These are phyloP conservation scores for Oryzias melastigma DNA, from an alignment of 2,113 vertebrate species.

Conservation along the genomic window DNA sequence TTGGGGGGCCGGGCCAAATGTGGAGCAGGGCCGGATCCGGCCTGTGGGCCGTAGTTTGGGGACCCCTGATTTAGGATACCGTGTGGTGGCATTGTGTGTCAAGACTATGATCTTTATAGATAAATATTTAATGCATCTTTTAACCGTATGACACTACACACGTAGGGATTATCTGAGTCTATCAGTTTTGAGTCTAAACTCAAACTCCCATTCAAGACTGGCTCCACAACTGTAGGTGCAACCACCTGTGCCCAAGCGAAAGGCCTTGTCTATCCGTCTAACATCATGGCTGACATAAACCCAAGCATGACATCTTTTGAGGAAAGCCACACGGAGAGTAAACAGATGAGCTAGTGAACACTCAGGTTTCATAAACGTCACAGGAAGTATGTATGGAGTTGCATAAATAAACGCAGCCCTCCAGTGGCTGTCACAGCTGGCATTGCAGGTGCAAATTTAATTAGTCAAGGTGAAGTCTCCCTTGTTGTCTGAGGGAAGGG, in stretches of 20 bases:
- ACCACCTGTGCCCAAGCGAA: conserved; percentile 9
- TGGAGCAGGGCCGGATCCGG: too few relatives aligned
- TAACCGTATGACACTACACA: neutral
- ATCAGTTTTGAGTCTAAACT: too few relatives aligned
- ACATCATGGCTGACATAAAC: conserved; percentile 22
- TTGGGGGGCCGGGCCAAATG: too few relatives aligned
- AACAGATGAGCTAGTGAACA: conserved; percentile 48
- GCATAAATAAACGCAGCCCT: conserved; percentile 77
- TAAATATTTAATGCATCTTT: neutral
- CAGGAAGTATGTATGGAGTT: conserved; percentile 71
- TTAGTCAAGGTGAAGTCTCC: conserved; percentile 89
- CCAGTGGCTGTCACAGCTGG: conserved; percentile 85
- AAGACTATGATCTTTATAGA: too few relatives aligned
- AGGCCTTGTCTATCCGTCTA: conserved; percentile 4
- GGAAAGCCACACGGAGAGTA: conserved; percentile 35
- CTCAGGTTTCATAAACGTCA: conserved; percentile 65
- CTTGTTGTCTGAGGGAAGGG: conserved; percentile 79
- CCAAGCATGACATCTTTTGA: conserved; percentile 33
- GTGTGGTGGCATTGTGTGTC: too few relatives aligned
- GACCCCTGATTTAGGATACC: too few relatives aligned
- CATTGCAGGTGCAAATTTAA: conserved; percentile 94
- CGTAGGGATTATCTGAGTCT: neutral
- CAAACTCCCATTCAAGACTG: conserved; percentile 7
- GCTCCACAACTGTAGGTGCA: conserved; percentile 23
- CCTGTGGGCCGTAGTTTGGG: too few relatives aligned